These are phyloP conservation scores for Leptothorax acervorum DNA, from an alignment of 2,888 invertebrate species.

Conservation along the genomic window DNA sequence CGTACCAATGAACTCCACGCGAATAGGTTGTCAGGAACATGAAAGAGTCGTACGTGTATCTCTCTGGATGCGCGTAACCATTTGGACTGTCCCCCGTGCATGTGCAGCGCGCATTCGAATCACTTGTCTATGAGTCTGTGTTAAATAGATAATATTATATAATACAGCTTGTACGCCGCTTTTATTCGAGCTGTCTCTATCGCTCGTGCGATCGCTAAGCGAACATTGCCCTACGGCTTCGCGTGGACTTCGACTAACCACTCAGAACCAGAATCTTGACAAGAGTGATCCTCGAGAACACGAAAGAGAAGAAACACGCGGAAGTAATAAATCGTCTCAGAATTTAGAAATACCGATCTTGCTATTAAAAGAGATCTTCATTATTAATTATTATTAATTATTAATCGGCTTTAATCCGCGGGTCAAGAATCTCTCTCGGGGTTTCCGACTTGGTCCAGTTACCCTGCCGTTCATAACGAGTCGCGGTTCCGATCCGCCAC, in stretches of 20 bases:
- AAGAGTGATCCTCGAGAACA: not conserved
- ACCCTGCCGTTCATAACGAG: not conserved
- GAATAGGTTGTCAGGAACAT: slow-evolving; percentile 78
- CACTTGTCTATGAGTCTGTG: not conserved
- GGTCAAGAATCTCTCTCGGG: not conserved
- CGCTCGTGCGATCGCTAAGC: not conserved
- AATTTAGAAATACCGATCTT: not conserved
- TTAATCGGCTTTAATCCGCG: not conserved
- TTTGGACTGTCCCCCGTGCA: not conserved
- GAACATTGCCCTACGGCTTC: not conserved
- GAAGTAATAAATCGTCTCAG: not conserved
- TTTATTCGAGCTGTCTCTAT: not conserved
- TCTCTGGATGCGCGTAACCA: not conserved
- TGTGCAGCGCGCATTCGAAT: not conserved
- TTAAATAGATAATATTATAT: not conserved
- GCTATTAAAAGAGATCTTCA: not conserved
- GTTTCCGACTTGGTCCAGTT: not conserved
- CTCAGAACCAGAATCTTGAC: not conserved
- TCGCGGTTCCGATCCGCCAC: not conserved
- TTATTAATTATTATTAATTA: not conserved
- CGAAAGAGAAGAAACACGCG: not conserved
- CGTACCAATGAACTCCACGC: slow-evolving; percentile 82
- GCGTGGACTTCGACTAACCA: not conserved
- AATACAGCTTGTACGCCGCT: not conserved
- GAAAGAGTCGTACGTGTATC: slow-evolving; percentile 36